phyloP scores from a whole-genome alignment of 2,888 invertebrate genomes.

The Glyphotaelius pellucidus region DNA sequence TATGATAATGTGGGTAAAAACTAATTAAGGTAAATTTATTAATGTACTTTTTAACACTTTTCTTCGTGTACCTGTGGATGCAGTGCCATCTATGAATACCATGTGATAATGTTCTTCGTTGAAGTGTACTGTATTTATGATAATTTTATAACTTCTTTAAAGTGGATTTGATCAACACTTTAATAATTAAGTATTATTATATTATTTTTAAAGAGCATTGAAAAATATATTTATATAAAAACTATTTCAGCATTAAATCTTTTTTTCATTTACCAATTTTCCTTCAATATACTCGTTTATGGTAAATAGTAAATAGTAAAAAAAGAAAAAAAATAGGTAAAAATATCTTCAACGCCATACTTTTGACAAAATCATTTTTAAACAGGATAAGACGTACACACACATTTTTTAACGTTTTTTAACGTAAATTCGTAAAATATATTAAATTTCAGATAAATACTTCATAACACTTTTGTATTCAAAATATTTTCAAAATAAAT shows the following conservation, averaged over 20 bases:
- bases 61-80: background rate
- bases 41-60: background rate
- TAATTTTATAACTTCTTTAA: background rate
- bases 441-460: too few relatives aligned
- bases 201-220: conserved; percentile 3
- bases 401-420: too few relatives aligned
- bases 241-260: background rate
- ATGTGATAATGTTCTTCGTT: background rate
- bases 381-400: background rate
- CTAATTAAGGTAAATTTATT: background rate
- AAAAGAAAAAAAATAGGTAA: too few relatives aligned
- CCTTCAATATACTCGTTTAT: too few relatives aligned
- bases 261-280: background rate
- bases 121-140: background rate
- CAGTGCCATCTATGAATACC: conserved; percentile 22
- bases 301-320: background rate
- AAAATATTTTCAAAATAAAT: too few relatives aligned
- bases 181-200: background rate
- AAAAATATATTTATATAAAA: conserved; percentile 1
- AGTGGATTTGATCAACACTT: background rate
- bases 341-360: too few relatives aligned
- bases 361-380: background rate
- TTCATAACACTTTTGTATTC: too few relatives aligned
- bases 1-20: background rate
- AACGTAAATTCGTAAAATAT: too few relatives aligned